These are phyloP conservation scores for Fistularia tabacaria DNA, from an alignment of 2,797 vertebrate species.

Conservation along the genomic window DNA sequence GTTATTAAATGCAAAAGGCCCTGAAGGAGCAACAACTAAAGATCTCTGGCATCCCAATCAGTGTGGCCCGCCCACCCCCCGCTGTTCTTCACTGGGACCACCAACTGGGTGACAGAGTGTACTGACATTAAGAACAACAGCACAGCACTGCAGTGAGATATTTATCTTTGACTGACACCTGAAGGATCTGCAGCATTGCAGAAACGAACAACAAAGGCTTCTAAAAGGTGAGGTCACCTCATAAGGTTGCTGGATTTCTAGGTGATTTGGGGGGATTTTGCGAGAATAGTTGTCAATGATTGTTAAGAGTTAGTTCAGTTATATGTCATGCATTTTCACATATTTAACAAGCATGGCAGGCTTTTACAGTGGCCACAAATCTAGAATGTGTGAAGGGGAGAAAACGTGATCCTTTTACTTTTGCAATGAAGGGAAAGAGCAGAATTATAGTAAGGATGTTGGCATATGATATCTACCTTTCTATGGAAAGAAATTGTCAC, in stretches of 20 bases:
- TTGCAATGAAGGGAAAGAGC: background rate
- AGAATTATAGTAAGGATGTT: background rate
- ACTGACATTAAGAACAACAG: slow-evolving; percentile 53
- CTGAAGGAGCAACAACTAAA: slow-evolving; percentile 71
- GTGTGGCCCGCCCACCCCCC: slow-evolving; percentile 56
- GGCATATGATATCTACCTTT: no score
- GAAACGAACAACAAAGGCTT: slow-evolving; percentile 20
- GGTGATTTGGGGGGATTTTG: background rate
- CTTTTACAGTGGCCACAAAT: no score
- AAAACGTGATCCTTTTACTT: no score
- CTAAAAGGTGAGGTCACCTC: slow-evolving; percentile 2
- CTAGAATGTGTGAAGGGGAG: no score
- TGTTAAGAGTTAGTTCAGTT: no score
- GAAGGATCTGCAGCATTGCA: slow-evolving; percentile 6
- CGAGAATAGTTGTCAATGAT: background rate
- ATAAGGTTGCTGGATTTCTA: background rate
- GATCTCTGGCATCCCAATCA: slow-evolving; percentile 74
- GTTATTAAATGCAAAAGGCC: slow-evolving; percentile 73
- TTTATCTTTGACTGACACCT: slow-evolving; percentile 26
- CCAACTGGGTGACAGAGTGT: slow-evolving; percentile 61
- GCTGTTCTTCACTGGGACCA: slow-evolving; percentile 60
- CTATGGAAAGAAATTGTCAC: no score
- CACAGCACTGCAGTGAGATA: slow-evolving; percentile 28
- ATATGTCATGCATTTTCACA: no score
- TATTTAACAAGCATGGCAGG: no score